Percentiles rank a stretch among this genome's conserved stretches.
Conservation (phyloP, 2,888 invertebrate genomes). For the Tachina grossa region DNA sequence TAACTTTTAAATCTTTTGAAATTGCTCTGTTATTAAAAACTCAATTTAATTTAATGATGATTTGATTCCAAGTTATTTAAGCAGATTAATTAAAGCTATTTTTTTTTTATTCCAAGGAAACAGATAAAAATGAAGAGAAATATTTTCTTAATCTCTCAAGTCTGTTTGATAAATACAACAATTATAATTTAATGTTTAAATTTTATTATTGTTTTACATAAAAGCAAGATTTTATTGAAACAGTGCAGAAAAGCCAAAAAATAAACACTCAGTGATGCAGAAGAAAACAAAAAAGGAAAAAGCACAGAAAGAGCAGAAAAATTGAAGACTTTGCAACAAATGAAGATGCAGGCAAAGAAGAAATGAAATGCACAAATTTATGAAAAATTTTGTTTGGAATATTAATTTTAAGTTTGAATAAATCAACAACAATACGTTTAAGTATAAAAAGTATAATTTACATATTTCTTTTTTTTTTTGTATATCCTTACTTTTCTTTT, state of each 20-base stretch:
- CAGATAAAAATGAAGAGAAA: conserved; percentile 5
- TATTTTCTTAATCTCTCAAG: conserved; percentile 9
- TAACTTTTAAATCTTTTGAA: not conserved
- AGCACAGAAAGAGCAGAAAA: not conserved
- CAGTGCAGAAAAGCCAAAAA: not conserved
- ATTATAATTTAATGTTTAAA: conserved; percentile 24
- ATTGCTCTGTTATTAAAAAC: not conserved
- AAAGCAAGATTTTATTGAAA: conserved; percentile 10
- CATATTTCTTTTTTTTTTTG: no score
- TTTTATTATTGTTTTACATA: not conserved
- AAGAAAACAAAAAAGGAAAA: not conserved
- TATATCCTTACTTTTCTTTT: no score
- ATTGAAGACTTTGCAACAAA: not conserved
- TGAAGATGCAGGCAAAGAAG: conserved; percentile 18
- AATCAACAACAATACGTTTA: conserved; percentile 33
- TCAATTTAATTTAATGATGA: not conserved
- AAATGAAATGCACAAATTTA: conserved; percentile 2
- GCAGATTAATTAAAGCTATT: conserved; percentile 6
- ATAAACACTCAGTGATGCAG: not conserved
- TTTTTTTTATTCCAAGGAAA: conserved; percentile 10
- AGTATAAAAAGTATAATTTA: no score
- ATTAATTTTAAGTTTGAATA: conserved; percentile 55
- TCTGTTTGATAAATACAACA: conserved; percentile 23
- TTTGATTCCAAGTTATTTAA: not conserved
- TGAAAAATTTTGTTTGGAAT: conserved; percentile 51